Evolutionary conservation across 2,113 vertebrate genomes (phyloP).

Genomic region (Ciconia maguari): DNA sequence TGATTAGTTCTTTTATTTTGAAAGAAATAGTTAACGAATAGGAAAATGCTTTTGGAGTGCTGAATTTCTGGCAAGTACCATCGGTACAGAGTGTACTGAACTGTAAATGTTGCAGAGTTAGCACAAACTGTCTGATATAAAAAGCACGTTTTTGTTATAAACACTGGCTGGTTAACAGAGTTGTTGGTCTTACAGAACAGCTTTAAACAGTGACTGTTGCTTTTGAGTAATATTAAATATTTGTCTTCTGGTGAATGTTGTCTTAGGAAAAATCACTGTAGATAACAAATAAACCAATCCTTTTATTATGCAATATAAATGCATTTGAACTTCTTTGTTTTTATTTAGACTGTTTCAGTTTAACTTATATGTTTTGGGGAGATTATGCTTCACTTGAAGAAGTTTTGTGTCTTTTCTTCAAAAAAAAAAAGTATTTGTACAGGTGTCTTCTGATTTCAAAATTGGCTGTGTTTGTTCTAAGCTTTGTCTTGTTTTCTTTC

Average conservation of each 20-base stretch:
- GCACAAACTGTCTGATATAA: slow-evolving; percentile 62
- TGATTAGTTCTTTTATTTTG: slow-evolving; percentile 6
- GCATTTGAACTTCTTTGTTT: background rate
- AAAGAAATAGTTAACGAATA: slow-evolving; percentile 58
- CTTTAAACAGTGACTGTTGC: slow-evolving; percentile 42
- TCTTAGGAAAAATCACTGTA: background rate
- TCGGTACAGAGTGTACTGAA: slow-evolving; percentile 65
- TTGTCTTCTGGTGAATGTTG: slow-evolving; percentile 47
- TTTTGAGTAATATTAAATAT: slow-evolving; percentile 65
- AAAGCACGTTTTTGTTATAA: slow-evolving; percentile 67
- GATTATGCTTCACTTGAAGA: background rate
- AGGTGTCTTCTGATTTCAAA: background rate
- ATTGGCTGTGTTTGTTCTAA: background rate
- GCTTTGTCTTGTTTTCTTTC: background rate
- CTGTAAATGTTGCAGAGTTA: slow-evolving; percentile 64
- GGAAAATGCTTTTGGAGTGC: slow-evolving; percentile 28
- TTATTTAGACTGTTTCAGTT: background rate
- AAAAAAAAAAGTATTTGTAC: background rate
- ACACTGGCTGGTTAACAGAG: slow-evolving; percentile 40
- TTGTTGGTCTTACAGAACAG: slow-evolving; percentile 37
- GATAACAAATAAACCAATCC: slow-evolving; percentile 1
- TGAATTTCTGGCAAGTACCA: slow-evolving; percentile 54
- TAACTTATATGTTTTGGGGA: background rate
- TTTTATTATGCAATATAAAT: background rate
- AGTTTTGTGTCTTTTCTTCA: background rate